Evolutionary conservation across 2,797 vertebrate species (phyloP), one percentile per base, ranked within the genome.

Genomic region (Heterohyrax brucei): DNA sequence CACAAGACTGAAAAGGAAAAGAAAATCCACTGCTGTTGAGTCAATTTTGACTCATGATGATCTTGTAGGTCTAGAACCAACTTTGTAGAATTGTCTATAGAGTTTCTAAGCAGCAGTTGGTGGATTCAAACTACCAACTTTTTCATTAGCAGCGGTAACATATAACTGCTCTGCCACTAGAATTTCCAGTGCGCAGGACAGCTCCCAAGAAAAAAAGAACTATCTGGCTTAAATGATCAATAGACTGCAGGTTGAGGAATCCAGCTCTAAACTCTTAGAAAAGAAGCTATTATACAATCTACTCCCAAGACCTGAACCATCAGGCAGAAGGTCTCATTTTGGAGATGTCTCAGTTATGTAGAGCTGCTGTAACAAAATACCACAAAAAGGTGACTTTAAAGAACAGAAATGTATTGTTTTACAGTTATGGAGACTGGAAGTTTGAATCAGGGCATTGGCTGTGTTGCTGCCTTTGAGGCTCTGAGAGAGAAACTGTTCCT

Each of bases 231-330:
- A 21, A 81, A 83, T 86, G 61, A 4, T 59, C 12, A 70, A 62
- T 19, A 39, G n/a, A 46, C 10, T 50, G 48, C 26, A 28, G 26
- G 5, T 2, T 77, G 75, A 93, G 81, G 93, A 89, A 70, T 12
- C 9, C 13, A 85, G 28, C 39, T 50, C 53, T 89, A 68, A 88
- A 64, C 59, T 73, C 28, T 89, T 83, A 4, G 73, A 94, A 87
- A 78, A 75, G 26, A 89, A 95, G 61, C 50, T 24, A 19, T 75
- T 39, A 30, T 8, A 14, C 1, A 88, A 75, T 85, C 48, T 8
- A 33, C 28, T 93, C 12, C 26, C 21, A 46, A 80, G n/a, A 61
- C 12, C 12, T 64, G 50, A 93, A 22, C 26, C 22, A 14, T 8
- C n/a, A 89, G 14, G 21, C 61, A 80, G 13, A 91, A 6, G 44